These are phyloP conservation scores for Masticophis lateralis DNA, from an alignment of 2,797 vertebrate genomes.

Conservation along the genomic window DNA sequence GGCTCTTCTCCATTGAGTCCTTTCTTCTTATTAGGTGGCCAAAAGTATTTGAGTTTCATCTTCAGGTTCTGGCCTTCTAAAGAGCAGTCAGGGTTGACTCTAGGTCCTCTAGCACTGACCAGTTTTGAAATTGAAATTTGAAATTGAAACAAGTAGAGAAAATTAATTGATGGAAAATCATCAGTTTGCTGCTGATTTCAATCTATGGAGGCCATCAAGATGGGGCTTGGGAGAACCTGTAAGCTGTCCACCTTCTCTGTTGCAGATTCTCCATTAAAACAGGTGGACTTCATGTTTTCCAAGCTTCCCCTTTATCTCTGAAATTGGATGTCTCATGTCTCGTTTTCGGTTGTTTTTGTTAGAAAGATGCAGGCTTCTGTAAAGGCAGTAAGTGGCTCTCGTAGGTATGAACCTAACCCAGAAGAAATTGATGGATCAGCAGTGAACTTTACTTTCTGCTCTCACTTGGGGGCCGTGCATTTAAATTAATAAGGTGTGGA, in stretches of 20 bases:
- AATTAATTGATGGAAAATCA: background rate
- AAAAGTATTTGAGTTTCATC: too few relatives aligned
- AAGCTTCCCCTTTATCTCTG: background rate
- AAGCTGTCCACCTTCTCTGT: background rate
- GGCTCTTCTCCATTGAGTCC: too few relatives aligned
- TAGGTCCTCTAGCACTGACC: too few relatives aligned
- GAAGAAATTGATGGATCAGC: background rate
- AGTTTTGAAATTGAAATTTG: too few relatives aligned
- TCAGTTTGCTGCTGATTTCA: background rate
- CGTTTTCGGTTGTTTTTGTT: background rate
- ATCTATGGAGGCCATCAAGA: background rate
- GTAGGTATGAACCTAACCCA: background rate
- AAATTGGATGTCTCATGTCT: background rate
- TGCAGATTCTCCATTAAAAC: background rate
- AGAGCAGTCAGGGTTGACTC: too few relatives aligned
- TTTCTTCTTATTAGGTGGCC: too few relatives aligned
- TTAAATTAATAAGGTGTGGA: background rate
- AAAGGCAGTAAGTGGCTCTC: background rate
- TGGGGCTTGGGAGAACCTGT: background rate
- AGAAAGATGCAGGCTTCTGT: background rate
- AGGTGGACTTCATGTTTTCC: background rate
- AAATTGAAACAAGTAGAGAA: background rate
- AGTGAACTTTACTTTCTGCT: background rate
- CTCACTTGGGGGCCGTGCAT: background rate
- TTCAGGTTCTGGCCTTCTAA: too few relatives aligned